phyloP scores from a whole-genome alignment of 2,797 vertebrate species.

The Sebastiscus tertius region DNA sequence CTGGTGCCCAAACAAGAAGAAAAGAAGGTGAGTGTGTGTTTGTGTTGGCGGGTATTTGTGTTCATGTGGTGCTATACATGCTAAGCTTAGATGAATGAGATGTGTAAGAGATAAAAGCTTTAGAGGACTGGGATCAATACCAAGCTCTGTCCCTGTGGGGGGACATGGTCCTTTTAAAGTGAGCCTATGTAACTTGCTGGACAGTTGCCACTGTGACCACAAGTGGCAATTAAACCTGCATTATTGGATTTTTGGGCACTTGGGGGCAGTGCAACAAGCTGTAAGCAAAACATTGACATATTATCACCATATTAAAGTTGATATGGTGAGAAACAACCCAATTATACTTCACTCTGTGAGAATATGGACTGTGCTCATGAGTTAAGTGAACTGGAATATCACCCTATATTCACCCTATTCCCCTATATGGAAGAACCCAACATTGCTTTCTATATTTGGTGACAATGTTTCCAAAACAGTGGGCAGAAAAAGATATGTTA shows the following conservation, averaged over 20 bases:
- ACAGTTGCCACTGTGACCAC: not conserved
- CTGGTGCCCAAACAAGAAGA: slow-evolving; percentile 73
- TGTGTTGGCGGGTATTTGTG: slow-evolving; percentile 8
- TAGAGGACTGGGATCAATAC: not conserved
- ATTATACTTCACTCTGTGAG: not conserved
- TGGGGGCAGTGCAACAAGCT: not conserved
- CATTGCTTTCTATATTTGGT: not conserved
- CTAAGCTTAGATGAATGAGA: not conserved
- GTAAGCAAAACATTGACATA: not conserved
- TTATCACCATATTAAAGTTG: not conserved
- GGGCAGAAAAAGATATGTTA: not conserved
- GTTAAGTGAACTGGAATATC: not conserved
- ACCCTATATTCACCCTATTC: not conserved
- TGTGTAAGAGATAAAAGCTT: not conserved
- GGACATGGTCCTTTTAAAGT: not conserved
- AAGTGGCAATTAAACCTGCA: slow-evolving; percentile 14
- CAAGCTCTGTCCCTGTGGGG: not conserved
- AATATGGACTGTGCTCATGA: not conserved
- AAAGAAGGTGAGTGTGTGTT: slow-evolving; percentile 73
- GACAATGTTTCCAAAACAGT: not conserved
- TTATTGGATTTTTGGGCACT: not conserved
- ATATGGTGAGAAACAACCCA: not conserved
- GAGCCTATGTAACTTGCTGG: not conserved
- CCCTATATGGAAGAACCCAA: not conserved
- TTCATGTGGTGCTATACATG: not conserved